Percentiles rank a stretch among this genome's conserved stretches.
Evolutionary conservation across 1,140 invertebrate genomes (phyloP).

Genomic region (Eurosta solidaginis): DNA sequence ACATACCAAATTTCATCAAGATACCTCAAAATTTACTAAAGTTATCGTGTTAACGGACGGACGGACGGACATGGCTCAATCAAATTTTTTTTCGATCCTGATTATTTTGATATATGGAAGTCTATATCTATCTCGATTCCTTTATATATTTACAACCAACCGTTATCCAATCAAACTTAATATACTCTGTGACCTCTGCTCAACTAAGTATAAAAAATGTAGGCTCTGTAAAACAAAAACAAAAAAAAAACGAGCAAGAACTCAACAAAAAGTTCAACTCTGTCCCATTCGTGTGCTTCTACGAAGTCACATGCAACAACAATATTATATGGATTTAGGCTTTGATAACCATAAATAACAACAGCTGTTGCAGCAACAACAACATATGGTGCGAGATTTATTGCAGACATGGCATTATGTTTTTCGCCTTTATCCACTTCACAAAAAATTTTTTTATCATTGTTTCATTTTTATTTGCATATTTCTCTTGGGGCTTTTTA

Average conservation of each 20-base stretch:
- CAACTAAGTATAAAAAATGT: background rate
- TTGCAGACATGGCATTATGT: background rate
- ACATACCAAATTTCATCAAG: too few species aligned
- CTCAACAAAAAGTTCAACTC: background rate
- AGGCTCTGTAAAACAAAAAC: background rate
- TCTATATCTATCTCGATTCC: too few species aligned
- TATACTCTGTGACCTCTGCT: too few species aligned
- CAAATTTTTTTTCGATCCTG: too few species aligned
- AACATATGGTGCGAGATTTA: constrained; percentile 13
- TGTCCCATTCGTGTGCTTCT: background rate
- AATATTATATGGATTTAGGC: background rate
- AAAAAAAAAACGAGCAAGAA: background rate
- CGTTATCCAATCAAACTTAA: too few species aligned
- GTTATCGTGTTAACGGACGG: too few species aligned
- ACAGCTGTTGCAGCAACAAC: background rate
- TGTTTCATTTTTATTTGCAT: constrained; percentile 1
- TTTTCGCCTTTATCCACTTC: constrained; percentile 19
- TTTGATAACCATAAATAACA: background rate
- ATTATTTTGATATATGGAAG: too few species aligned
- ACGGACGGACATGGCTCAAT: too few species aligned
- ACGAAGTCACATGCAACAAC: background rate
- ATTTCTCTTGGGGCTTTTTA: background rate
- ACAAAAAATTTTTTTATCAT: background rate
- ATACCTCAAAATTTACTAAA: too few species aligned
- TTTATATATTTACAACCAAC: too few species aligned